Evolutionary conservation across 2,888 invertebrate species (phyloP), one percentile per base, ranked within the genome.

Genomic region (Drosophila helvetica): DNA sequence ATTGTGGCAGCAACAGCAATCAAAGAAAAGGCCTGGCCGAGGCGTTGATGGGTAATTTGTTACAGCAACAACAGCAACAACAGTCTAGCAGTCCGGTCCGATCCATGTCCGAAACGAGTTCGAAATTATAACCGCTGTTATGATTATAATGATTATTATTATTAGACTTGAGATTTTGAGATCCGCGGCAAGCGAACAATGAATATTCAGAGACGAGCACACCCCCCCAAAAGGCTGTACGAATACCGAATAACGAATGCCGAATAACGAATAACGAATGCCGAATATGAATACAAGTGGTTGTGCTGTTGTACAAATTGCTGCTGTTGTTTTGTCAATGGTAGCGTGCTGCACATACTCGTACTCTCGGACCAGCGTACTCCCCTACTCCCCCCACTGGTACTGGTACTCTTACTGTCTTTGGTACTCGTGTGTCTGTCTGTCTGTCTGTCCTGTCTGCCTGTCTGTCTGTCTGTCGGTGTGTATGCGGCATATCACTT

Each of bases 1-100:
- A 73, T 56, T 27, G 50, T 51, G 47, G 48, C 53, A 56, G 48
- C 45, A 38, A 43, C 18, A n/a, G 62, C 53, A 69, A 66, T 50
- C 58, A 55, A 33, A 69, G 57, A 58, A 67, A 67, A 55, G 60
- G 53, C 63, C 65, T 33, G 62, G 53, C 60, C 73, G 52, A 79
- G 81, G 79, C 77, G 81, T 84, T 84, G 81, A 75, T 80, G 79
- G 81, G 51, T 85, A 79, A 84, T 81, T 81, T 84, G 85, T 84
- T 73, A 71, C 56, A 66, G 61, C 55, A 70, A 62, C 68, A 58
- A 47, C 43, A 46, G 46, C 58, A 27, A 19, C 12, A 33, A 46
- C 48, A 15, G 15, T 43, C 57, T 55, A 56, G 51, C 46, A 63
- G 30, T 33, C 17, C 17, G 30, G 67, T 51, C 54, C 69, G 67